Evolutionary conservation across 2,888 invertebrate species (phyloP).

Genomic region (Elmis aenea): DNA sequence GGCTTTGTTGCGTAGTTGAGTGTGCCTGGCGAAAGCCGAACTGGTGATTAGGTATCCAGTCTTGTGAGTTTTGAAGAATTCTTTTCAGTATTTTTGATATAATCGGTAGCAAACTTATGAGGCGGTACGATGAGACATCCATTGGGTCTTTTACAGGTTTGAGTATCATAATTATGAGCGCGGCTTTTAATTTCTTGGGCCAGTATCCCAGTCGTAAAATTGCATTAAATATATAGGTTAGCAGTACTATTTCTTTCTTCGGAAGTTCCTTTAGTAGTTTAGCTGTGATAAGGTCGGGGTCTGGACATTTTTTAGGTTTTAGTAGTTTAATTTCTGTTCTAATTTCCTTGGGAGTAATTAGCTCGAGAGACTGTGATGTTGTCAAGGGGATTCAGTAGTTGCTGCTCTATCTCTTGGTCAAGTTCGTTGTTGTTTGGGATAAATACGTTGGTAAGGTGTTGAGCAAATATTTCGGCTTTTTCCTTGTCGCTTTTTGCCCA

Average conservation of each 20-base stretch:
- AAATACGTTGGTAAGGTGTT: too few species aligned
- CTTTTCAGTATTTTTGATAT: background rate
- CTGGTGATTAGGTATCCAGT: background rate
- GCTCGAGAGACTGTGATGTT: too few species aligned
- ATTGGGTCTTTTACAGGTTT: background rate
- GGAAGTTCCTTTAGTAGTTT: background rate
- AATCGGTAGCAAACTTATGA: background rate
- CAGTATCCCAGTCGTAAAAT: background rate
- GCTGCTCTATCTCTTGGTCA: too few species aligned
- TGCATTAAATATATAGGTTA: background rate
- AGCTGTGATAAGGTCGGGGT: too few species aligned
- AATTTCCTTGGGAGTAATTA: too few species aligned
- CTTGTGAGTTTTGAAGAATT: background rate
- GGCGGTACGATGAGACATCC: background rate
- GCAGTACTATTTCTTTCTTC: background rate
- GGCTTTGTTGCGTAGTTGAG: background rate
- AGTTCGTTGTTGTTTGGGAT: too few species aligned
- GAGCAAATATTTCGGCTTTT: background rate
- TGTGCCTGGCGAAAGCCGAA: background rate
- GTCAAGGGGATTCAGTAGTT: too few species aligned
- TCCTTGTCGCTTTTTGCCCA: constrained; percentile 6
- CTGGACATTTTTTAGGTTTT: too few species aligned
- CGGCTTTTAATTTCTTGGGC: background rate
- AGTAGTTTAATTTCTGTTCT: too few species aligned
- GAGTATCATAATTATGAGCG: background rate